Evolutionary conservation across 2,113 vertebrate genomes (phyloP).

Genomic region (Vulpes vulpes): DNA sequence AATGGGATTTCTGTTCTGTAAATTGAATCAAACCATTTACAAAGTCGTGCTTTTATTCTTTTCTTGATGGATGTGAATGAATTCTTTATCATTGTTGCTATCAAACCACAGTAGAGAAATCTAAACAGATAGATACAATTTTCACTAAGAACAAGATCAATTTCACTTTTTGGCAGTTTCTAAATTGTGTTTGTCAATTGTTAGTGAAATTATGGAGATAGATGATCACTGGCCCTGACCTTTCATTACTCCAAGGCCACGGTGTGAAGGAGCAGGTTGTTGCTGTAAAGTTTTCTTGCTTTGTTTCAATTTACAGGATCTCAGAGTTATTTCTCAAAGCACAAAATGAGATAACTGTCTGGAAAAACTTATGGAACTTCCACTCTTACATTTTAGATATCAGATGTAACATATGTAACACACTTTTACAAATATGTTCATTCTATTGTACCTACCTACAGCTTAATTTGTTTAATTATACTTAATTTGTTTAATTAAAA

Average conservation of each 20-base stretch:
- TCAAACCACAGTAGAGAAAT: constrained; percentile 77
- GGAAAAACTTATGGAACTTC: constrained; percentile 6
- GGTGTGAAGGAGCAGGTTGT: constrained; percentile 69
- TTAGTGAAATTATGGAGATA: constrained; percentile 89
- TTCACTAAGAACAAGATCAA: constrained; percentile 84
- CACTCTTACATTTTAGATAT: neutral
- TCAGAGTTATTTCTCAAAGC: constrained; percentile 81
- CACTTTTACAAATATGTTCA: neutral
- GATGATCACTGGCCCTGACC: constrained; percentile 82
- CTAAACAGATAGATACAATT: constrained; percentile 81
- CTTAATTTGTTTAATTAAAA: neutral
- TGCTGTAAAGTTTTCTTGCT: constrained; percentile 71
- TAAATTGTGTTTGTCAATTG: constrained; percentile 90
- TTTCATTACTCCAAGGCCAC: constrained; percentile 87
- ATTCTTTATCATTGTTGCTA: constrained; percentile 78
- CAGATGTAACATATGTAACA: neutral
- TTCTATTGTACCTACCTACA: neutral
- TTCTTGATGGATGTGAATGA: constrained; percentile 66
- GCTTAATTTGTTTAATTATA: neutral
- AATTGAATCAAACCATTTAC: constrained; percentile 49
- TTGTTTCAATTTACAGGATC: constrained; percentile 84
- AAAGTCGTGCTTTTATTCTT: constrained; percentile 44
- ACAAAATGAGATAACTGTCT: constrained; percentile 53
- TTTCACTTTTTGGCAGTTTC: constrained; percentile 88
- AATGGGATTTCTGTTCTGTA: constrained; percentile 42